Base-by-base conservation (phyloP, 2,888 invertebrate genomes). In the Harpagoxenus sublaevis region DNA sequence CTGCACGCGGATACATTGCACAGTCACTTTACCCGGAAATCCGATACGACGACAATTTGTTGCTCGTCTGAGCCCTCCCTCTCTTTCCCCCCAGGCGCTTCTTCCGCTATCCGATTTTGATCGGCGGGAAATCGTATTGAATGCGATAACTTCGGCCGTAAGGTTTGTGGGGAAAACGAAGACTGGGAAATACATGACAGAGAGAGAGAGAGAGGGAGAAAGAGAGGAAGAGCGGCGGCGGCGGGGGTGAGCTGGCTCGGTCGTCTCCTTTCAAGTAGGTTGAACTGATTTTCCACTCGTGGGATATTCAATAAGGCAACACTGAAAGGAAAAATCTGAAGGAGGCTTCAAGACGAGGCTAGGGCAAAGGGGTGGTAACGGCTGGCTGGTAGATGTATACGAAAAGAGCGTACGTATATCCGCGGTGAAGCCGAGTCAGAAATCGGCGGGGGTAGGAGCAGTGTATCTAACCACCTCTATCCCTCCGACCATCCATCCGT, bases 261-360 rank as follows among this genome's bases (percentile, higher is more conserved):
- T 86, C 89, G 88, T 87, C 91, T 89, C 91, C 92, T 93, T 94
- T 94, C 92, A 93, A 84, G 87, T 87, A 88, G 88, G 91, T 91
- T 92, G 87, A 92, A 94, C 94, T 93, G 94, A 94, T 94, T 94
- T 94, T 94, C 94, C 94, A 94, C 93, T 94, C 91, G 93, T 92
- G 94, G 93, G 92, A 93, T 94, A 94, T 94, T 94, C 94, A 94
- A 94, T 95, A 94, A 94, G 92, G 93, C 92, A 93, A 92, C 92
- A 92, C 85, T 93, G 93, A 94, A 94, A 92, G 93, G 92, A 92
- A 88, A 93, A 93, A 89, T 85, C 88, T 89, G 87, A 89, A 93
- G 92, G 91, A 93, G 91, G 88, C 90, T 91, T 88, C 88, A 87
- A 85, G 84, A 86, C 75, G 83, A 86, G 71, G 73, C 48, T 15